These are phyloP conservation scores for Morus bassanus DNA, from an alignment of 2,797 vertebrate species.

Conservation along the genomic window DNA sequence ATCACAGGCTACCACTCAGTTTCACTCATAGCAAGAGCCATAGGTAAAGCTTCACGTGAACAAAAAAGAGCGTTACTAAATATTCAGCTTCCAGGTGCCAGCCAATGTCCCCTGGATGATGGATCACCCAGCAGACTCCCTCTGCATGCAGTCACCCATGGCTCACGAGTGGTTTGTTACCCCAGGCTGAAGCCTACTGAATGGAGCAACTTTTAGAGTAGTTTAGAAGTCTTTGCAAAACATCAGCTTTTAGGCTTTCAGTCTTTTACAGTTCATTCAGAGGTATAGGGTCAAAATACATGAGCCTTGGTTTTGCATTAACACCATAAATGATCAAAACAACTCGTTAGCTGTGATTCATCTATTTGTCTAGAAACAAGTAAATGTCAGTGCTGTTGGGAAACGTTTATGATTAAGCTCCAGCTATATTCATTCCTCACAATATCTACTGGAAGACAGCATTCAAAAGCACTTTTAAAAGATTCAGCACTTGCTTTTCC, in stretches of 20 bases:
- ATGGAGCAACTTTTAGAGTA: background rate
- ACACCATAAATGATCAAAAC: background rate
- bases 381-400: conserved; percentile 29
- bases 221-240: background rate
- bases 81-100: background rate
- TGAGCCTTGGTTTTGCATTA: background rate
- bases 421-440: background rate
- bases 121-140: background rate
- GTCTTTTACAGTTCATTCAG: background rate
- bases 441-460: background rate
- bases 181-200: background rate
- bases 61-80: background rate
- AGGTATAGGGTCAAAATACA: background rate
- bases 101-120: background rate
- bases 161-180: background rate
- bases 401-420: conserved; percentile 12
- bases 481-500: background rate
- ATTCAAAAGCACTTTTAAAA: background rate
- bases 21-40: background rate
- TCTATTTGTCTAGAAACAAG: conserved; percentile 28
- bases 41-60: background rate
- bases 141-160: background rate
- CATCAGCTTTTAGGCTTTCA: background rate
- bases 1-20: background rate
- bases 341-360: background rate